Evolutionary conservation across 2,797 vertebrate genomes (phyloP), one percentile per base, ranked within the genome.

Genomic region (Chrosomus eos): DNA sequence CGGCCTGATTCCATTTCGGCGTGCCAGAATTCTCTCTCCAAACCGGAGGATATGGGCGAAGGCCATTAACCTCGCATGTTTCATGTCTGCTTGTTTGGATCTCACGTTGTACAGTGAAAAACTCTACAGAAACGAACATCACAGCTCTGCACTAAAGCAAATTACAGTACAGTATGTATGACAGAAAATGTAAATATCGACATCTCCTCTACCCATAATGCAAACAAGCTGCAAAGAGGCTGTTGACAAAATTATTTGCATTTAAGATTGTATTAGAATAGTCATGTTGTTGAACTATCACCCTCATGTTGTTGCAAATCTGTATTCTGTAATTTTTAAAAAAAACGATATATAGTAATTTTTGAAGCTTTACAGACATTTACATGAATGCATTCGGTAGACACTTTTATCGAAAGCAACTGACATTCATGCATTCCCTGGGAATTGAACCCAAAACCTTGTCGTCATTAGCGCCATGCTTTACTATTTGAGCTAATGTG

Each of bases 21-120:
- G 72, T 76, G 81, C 81, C 72, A 82, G 70, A 76, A 76, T 40
- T 76, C 72, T 55, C 73, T 40, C n/a, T 67, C 19, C 33, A 68
- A 83, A 55, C n/a, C 1, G 4, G 21, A 26, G 70, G 38, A 33
- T n/a, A 45, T 0, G 40, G 81, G 55, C 38, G 53, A 40, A 81
- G 66, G 66, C 33, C 66, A 55, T 58, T 68, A 28, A 53, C 66
- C 81, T 75, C 11, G 26, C 7, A 58, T 66, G 60, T 64, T 79
- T 79, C 60, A 16, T 31, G 60, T 79, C 7, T 48, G 60, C 40
- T 48, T 51, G 71, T 66, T 66, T 82, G 71, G 71, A 82, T 28
- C 43, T 66, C 81, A 14, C 58, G 36, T 53, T 82, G 31, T 51
- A 8, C 23, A 66, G 51, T 74, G 58, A 48, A 74, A 45, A 82